Percentiles rank a stretch among this genome's conserved stretches.
phyloP scores from a whole-genome alignment of 2,888 invertebrate genomes.

The Ashinkailepas kermadecensis region DNA sequence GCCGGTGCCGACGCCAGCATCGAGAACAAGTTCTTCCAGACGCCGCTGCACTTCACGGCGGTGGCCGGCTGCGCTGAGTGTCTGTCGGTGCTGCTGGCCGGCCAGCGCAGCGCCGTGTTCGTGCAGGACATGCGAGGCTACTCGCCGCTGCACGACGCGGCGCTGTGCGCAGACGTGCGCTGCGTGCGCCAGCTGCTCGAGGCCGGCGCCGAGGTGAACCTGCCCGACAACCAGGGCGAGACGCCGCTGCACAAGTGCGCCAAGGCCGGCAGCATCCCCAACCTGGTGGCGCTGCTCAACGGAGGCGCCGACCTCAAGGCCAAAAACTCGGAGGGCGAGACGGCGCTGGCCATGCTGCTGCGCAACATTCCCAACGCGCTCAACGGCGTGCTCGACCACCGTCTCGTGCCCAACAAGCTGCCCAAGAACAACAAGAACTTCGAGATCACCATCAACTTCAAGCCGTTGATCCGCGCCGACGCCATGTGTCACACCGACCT shows the following conservation, averaged over 20 bases:
- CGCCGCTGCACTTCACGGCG: constrained; percentile 33
- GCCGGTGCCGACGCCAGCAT: constrained; percentile 31
- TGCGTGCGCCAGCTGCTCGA: constrained; percentile 40
- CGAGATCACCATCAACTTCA: constrained; percentile 46
- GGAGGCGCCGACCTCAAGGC: constrained; percentile 47
- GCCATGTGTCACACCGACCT: constrained; percentile 46
- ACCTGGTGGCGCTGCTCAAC: constrained; percentile 48
- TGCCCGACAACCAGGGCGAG: constrained; percentile 47
- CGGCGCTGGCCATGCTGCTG: constrained; percentile 51
- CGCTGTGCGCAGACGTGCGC: constrained; percentile 27
- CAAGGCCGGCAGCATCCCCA: constrained; percentile 52
- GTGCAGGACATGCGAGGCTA: constrained; percentile 33
- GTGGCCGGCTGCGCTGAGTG: constrained; percentile 30
- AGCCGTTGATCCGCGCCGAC: constrained; percentile 37
- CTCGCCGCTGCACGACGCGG: constrained; percentile 34
- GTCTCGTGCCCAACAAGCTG: constrained; percentile 47
- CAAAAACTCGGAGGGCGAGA: constrained; percentile 41
- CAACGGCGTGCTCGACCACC: constrained; percentile 50
- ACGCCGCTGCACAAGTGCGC: constrained; percentile 51
- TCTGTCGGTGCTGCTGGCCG: constrained; percentile 30
- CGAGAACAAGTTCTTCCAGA: constrained; percentile 34
- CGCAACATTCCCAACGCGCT: constrained; percentile 50
- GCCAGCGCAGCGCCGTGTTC: constrained; percentile 25
- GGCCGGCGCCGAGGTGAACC: constrained; percentile 45
- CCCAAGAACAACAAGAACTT: constrained; percentile 46